Conservation (phyloP, 2,797 vertebrate genomes). For the Falco peregrinus region DNA sequence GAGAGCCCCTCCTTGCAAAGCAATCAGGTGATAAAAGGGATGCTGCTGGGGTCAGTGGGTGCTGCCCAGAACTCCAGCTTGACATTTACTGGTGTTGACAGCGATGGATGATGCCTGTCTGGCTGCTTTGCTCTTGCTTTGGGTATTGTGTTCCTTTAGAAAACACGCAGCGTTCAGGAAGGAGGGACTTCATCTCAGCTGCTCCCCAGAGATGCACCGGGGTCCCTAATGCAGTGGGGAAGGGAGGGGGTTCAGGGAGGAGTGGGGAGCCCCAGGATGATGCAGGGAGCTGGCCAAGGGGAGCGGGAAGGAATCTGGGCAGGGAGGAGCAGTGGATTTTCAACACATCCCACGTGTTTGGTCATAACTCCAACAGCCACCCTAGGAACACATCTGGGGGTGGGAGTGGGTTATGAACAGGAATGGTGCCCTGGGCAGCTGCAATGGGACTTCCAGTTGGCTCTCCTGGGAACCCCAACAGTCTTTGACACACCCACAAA, state of each 20-base stretch:
- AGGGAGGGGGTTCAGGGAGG: not conserved
- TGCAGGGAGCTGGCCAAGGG: not conserved
- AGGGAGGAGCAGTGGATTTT: not conserved
- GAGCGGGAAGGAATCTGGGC: not conserved
- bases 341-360: not conserved
- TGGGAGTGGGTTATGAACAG: fast-evolving
- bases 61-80: not conserved
- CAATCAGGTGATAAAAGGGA: not conserved
- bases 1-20: not conserved
- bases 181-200: fast-evolving
- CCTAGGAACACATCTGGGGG: fast-evolving
- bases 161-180: fast-evolving
- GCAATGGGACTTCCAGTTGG: not conserved
- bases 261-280: not conserved
- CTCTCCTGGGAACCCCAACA: not conserved
- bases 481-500: not conserved
- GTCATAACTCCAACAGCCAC: fast-evolving
- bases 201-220: not conserved
- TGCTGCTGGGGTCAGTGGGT: not conserved
- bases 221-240: not conserved
- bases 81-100: not conserved
- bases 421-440: not conserved
- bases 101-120: not conserved
- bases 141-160: not conserved
- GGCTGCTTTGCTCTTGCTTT: not conserved